Evolutionary conservation across 2,797 vertebrate genomes (phyloP), one percentile per base, ranked within the genome.

Genomic region (Mus spretus): DNA sequence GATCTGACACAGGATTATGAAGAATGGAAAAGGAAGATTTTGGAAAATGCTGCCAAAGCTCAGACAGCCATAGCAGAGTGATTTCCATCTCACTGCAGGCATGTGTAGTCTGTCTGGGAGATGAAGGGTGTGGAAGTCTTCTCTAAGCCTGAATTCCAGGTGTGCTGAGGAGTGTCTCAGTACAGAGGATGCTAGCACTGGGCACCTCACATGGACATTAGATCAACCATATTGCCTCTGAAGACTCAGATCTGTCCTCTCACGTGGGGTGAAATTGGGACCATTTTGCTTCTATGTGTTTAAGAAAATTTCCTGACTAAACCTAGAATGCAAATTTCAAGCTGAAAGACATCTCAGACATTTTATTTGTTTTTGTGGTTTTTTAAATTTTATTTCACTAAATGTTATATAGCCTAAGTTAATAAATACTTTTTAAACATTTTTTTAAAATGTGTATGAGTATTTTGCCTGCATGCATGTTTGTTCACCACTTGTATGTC

Each of bases 21-120:
- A 96, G 99, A 99, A 92, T 99, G 99, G 99, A 99, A 99, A 97
- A 99, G 97, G 97, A 99, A 97, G 89, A 99, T 99, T 96, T 97
- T 99, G 78, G 99, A 99, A 98, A 99, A 99, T 0, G 99, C 99
- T 57, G 94, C 98, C 74, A 99, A 98, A 98, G 98, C 98, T 24
- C 98, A 89, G 92, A 94, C 95, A 34, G 95, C 72, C 4, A 82
- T 47, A 34, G 84, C 92, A 34, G 61, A 98, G 88, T 92, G 77
- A 98, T 12, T 37, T 40, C 55, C 79, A 85, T 47, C 59, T 89
- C 53, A 8, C 77, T 95, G 40, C 47, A 85, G 40, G 70, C 28
- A 12, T 4, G 59, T 26, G 44, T 72, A 44, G 44, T 26, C 4
- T n/a, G 20, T 85, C 74, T 24, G 31, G 57, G 40, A 75, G 83